Evolutionary conservation across 2,888 invertebrate genomes (phyloP).

Genomic region (Plusia festucae): DNA sequence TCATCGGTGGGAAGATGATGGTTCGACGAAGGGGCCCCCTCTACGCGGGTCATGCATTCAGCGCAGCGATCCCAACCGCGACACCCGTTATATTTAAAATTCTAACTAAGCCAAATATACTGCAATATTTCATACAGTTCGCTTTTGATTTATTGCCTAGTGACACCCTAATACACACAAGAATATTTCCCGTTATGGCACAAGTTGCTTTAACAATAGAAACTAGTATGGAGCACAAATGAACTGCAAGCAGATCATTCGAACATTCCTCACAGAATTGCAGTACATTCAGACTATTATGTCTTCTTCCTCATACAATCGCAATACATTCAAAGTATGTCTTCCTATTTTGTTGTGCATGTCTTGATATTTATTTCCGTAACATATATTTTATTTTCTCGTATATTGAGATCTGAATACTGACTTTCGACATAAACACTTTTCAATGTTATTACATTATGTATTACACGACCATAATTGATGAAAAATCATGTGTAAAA

Average conservation of each 20-base stretch:
- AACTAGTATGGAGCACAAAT: neutral
- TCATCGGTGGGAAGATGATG: too few relatives aligned
- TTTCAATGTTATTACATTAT: too few relatives aligned
- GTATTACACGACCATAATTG: too few relatives aligned
- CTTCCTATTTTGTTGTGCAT: slow-evolving; percentile 11
- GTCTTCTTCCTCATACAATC: neutral
- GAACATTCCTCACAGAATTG: neutral
- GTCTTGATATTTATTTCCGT: neutral
- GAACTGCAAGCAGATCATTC: neutral
- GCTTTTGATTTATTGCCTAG: too few relatives aligned
- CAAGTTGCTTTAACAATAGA: slow-evolving; percentile 3
- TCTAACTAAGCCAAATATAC: too few relatives aligned
- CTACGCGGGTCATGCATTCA: too few relatives aligned
- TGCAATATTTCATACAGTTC: too few relatives aligned
- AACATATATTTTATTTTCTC: slow-evolving; percentile 10
- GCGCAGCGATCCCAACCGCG: too few relatives aligned
- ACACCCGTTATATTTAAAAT: too few relatives aligned
- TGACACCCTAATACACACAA: too few relatives aligned
- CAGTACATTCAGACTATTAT: neutral
- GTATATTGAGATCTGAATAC: neutral
- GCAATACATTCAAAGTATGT: neutral
- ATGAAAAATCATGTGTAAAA: neutral
- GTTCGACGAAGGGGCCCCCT: too few relatives aligned
- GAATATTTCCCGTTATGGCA: neutral
- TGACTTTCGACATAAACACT: neutral